phyloP scores from a whole-genome alignment of 2,113 vertebrate genomes.

The Ochotona curzoniae region DNA sequence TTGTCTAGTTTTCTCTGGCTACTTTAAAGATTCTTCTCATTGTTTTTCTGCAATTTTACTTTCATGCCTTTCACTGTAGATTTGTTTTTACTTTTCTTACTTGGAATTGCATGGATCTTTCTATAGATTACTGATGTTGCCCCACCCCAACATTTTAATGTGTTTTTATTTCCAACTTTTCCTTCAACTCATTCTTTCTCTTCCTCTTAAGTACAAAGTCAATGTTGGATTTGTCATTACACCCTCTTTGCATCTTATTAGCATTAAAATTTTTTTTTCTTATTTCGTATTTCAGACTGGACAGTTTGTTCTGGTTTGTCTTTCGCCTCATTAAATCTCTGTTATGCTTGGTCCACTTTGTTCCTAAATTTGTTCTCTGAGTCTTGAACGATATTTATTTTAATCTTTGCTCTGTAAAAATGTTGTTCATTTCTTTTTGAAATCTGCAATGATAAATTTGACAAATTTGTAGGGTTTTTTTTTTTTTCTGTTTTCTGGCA shows the following conservation, averaged over 20 bases:
- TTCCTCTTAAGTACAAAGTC: neutral
- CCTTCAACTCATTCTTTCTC: neutral
- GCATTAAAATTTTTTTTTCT: neutral
- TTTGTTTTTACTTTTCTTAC: neutral
- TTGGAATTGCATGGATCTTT: neutral
- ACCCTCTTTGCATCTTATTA: neutral
- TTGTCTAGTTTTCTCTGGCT: neutral
- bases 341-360: neutral
- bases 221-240: neutral
- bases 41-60: neutral
- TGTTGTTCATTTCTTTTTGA: neutral
- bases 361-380: neutral
- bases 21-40: neutral
- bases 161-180: neutral
- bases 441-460: neutral
- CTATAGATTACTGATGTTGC: neutral
- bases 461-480: neutral
- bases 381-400: neutral
- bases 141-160: neutral
- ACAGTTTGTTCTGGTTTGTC: neutral
- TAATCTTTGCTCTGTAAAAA: conserved; percentile 14
- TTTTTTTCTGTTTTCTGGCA: conserved; percentile 1
- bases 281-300: neutral
- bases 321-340: neutral
- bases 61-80: neutral